These are phyloP conservation scores for Eulemur macaco DNA, from an alignment of 2,113 vertebrate species.

Conservation along the genomic window DNA sequence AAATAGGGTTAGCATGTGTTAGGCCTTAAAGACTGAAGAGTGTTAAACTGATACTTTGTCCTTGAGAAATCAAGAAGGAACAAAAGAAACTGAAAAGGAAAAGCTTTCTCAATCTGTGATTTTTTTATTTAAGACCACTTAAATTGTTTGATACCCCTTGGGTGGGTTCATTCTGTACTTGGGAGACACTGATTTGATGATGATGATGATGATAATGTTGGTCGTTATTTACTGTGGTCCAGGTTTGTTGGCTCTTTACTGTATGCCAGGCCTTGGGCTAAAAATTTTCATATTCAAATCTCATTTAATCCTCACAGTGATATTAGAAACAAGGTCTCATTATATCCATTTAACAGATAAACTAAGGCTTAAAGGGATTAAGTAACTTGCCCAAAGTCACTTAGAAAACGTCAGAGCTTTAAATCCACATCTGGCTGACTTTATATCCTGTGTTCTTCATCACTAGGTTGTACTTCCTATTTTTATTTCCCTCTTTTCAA, in stretches of 20 bases:
- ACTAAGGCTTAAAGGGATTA: neutral
- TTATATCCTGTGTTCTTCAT: neutral
- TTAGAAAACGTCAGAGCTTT: slow-evolving; percentile 13
- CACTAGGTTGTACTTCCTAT: neutral
- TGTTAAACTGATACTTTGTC: neutral
- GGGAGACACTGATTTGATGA: neutral
- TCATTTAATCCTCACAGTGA: neutral
- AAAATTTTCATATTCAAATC: neutral
- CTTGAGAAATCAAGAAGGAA: neutral
- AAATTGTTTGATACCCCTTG: neutral
- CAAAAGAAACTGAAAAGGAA: neutral
- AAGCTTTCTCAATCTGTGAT: neutral
- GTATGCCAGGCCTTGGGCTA: neutral
- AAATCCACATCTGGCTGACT: neutral
- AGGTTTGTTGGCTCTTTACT: neutral
- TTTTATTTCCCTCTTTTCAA: neutral
- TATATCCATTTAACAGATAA: neutral
- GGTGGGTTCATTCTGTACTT: neutral
- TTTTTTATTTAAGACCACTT: neutral
- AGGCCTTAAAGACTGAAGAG: neutral
- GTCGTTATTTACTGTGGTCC: neutral
- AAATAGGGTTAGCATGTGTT: neutral
- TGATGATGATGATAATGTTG: neutral
- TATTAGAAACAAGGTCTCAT: neutral
- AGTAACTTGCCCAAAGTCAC: neutral